Evolutionary conservation across 2,888 invertebrate species (phyloP).

Genomic region (Sympetrum striolatum): DNA sequence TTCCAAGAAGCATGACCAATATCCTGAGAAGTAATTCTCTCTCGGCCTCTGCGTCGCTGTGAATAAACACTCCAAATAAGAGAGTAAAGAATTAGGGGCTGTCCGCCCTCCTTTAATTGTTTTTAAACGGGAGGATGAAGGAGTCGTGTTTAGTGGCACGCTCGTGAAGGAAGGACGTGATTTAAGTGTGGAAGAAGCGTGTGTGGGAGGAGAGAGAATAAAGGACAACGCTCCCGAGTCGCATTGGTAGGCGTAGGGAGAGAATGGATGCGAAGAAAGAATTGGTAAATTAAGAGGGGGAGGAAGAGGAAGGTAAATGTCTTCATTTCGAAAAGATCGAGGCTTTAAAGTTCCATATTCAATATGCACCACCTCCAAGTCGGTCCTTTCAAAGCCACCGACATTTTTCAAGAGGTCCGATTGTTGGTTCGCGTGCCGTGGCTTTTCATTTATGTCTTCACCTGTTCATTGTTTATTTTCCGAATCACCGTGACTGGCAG

Average conservation of each 20-base stretch:
- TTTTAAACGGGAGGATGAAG: background rate
- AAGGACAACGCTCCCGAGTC: background rate
- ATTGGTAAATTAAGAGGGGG: background rate
- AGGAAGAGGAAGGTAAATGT: too few species aligned
- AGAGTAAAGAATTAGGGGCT: background rate
- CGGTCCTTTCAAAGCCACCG: too few species aligned
- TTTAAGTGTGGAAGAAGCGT: background rate
- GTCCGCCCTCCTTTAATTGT: background rate
- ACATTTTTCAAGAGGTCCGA: too few species aligned
- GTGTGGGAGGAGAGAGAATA: background rate
- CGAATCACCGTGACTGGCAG: too few species aligned
- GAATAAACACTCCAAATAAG: background rate
- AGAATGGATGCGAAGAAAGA: too few species aligned
- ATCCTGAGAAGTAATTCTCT: background rate
- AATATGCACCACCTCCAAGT: too few species aligned
- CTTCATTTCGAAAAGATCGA: too few species aligned
- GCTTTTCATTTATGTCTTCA: too few species aligned
- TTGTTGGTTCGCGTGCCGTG: too few species aligned
- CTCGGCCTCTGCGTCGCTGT: background rate
- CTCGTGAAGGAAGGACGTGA: background rate
- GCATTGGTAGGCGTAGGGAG: too few species aligned
- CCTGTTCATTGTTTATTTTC: too few species aligned
- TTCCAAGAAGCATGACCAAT: background rate
- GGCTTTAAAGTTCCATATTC: too few species aligned
- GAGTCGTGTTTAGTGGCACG: background rate